phyloP scores from a whole-genome alignment of 1,140 invertebrate species.

The Paralvinella palmiformis region DNA sequence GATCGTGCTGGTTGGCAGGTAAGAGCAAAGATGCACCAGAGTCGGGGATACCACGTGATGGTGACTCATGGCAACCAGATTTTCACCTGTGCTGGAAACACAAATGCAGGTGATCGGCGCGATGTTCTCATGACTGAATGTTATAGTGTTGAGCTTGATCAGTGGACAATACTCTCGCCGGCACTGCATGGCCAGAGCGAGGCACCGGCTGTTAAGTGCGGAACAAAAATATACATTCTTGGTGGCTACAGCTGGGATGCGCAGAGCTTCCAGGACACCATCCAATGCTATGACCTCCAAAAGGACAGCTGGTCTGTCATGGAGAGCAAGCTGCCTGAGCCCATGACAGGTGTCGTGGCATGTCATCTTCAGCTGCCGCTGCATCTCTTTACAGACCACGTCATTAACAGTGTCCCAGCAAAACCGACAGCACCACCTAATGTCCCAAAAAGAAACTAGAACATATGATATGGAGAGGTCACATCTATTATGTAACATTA shows the following conservation, averaged over 20 bases:
- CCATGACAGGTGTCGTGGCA: slow-evolving; percentile 22
- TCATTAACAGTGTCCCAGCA: too few species aligned
- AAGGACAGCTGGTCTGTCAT: slow-evolving; percentile 14
- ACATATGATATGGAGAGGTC: too few species aligned
- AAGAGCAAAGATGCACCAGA: slow-evolving; percentile 18
- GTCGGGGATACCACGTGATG: slow-evolving; percentile 23
- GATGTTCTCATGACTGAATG: slow-evolving; percentile 20
- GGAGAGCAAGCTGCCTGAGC: slow-evolving; percentile 16
- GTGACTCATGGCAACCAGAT: slow-evolving; percentile 15
- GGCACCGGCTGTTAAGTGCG: slow-evolving; percentile 21
- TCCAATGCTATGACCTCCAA: slow-evolving; percentile 17
- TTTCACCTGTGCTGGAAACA: slow-evolving; percentile 21
- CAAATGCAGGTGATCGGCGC: slow-evolving; percentile 19
- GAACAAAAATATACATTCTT: slow-evolving; percentile 17
- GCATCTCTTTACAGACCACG: background rate
- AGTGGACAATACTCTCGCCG: slow-evolving; percentile 20
- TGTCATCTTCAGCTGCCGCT: slow-evolving; percentile 17
- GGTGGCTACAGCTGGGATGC: slow-evolving; percentile 23
- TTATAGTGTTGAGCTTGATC: slow-evolving; percentile 19
- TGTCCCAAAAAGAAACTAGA: too few species aligned
- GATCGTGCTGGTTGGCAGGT: slow-evolving; percentile 16
- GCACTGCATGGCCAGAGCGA: slow-evolving; percentile 18
- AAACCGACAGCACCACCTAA: too few species aligned
- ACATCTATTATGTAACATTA: too few species aligned
- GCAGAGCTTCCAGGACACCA: slow-evolving; percentile 21